Base-by-base conservation (phyloP, 2,113 vertebrate species). In the Eclectus roratus region DNA sequence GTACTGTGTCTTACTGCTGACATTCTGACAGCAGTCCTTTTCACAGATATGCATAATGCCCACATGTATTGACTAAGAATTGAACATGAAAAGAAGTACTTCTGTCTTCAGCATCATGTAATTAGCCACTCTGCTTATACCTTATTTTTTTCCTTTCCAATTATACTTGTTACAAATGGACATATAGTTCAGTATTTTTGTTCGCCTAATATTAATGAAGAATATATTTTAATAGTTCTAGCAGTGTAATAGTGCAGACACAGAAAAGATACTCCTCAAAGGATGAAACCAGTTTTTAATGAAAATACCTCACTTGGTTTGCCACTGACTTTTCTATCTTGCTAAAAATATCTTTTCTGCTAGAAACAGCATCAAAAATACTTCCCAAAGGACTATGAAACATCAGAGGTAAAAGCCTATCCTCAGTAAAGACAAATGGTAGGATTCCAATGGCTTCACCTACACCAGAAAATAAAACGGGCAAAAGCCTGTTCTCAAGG, bases 301-400 rank as follows among this genome's bases (percentile, higher is more conserved):
- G 37, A 44, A 96, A 89, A 72, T 27, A n/a, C 10, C 27, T 72
- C 24, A 49, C 27, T 88, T 5, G 3, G 33, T 89, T 88, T 88
- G 43, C 21, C 24, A 35, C 55, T 66, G 53, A 80, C n/a, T 46
- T 71, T 68, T 78, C 39, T 66, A 78, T 35, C 17, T 23, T 35
- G 17, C 55, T 91, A 74, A 88, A 91, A 55, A 25, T 46, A 44
- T 6, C 2, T 56, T 60, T 81, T 65, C 31, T 74, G 21, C 46
- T 68, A 44, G 37, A 66, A 88, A 33, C 5, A 41, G 24, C 27
- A 74, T 23, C 10, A 88, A 78, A 90, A 85, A 71, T 33, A n/a
- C 16, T 88, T 88, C 55, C 17, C 50, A 86, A 83, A 93, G 60
- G 31, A 85, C 55, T 17, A 39, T 9, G 39, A 84, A 81, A 71